Evolutionary conservation across 1,140 invertebrate genomes (phyloP), one percentile per base, ranked within the genome.

Genomic region (Zaprionus africanus): DNA sequence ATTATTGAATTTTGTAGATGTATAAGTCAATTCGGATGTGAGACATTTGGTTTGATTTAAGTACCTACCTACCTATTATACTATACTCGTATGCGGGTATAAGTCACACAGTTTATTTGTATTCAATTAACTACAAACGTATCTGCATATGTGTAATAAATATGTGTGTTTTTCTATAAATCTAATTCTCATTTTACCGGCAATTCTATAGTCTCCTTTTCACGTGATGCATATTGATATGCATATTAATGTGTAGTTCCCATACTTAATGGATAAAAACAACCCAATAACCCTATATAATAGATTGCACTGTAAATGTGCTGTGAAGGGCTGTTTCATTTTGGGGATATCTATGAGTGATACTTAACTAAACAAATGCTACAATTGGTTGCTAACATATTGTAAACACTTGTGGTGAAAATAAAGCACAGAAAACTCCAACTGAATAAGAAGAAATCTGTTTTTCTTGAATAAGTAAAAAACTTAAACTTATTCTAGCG

Each of bases 381-480:
- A 9, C 6, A 46, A n/a, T 46, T 17, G n/a, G n/a, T 46, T 17
- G 41, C 5, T 2, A 43, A 43, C 41, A 5, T n/a, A 17, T 43
- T 46, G 5, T 17, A n/a, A 46, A 7, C 41, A 46, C 7, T 46
- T 9, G 41, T 46, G 17, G 41, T 46, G 4, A 41, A 41, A 41
- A 41, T 41, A 6, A 13, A 41, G 5, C 4, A 17, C 7, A 17
- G 5, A 46, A 17, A 46, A 17, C n/a, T 46, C n/a, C n/a, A 46
- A 17, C 17, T 46, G n/a, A 26, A 43, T 5, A 19, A 71, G 36
- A 38, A 54, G 67, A 76, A 70, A 76, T 66, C 41, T 24, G 7
- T 54, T 38, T n/a, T 19, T 53, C 56, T 19, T 31, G 53, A 63
- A n/a, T 31, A 19, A 34, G 9, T 34, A 26, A n/a, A n/a, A n/a